Conservation (phyloP, 2,797 vertebrate species). For the Lateolabrax maculatus region DNA sequence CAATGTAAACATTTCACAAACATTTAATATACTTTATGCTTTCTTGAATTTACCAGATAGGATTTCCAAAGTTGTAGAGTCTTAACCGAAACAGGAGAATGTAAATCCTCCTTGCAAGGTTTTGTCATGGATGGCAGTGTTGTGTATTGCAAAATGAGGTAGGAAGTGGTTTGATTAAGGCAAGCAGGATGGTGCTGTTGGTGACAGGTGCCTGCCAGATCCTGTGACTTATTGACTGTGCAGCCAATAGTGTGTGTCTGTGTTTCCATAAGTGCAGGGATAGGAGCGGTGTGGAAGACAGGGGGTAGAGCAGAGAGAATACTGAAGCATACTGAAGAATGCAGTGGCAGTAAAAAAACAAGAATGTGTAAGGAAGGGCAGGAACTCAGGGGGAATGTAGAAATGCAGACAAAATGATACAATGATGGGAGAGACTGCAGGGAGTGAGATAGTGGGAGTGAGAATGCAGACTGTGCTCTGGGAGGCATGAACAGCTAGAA, state of each 20-base stretch:
- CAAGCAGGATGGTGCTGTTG: constrained; percentile 20
- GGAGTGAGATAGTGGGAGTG: constrained; percentile 13
- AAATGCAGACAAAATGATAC: constrained; percentile 40
- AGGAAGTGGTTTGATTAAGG: constrained; percentile 23
- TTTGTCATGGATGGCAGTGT: neutral
- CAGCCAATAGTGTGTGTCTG: constrained; percentile 41
- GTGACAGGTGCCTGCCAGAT: constrained; percentile 53
- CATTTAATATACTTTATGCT: no score
- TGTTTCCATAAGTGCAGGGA: constrained; percentile 45
- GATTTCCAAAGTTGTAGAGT: neutral
- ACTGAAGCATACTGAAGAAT: constrained; percentile 7
- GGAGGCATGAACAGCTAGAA: constrained; percentile 32
- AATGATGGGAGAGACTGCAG: constrained; percentile 47
- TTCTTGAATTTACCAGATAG: constrained; percentile 2
- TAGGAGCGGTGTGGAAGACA: neutral
- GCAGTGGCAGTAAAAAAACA: constrained; percentile 2
- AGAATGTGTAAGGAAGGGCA: neutral
- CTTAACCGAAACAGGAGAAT: neutral
- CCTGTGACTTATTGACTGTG: constrained; percentile 53
- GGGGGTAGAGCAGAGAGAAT: neutral
- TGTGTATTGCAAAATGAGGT: constrained; percentile 1
- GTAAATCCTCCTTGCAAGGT: neutral
- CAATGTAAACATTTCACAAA: neutral
- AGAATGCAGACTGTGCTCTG: constrained; percentile 43
- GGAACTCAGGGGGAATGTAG: constrained; percentile 20